phyloP scores from a whole-genome alignment of 2,888 invertebrate species.

The Parelbella ahira region DNA sequence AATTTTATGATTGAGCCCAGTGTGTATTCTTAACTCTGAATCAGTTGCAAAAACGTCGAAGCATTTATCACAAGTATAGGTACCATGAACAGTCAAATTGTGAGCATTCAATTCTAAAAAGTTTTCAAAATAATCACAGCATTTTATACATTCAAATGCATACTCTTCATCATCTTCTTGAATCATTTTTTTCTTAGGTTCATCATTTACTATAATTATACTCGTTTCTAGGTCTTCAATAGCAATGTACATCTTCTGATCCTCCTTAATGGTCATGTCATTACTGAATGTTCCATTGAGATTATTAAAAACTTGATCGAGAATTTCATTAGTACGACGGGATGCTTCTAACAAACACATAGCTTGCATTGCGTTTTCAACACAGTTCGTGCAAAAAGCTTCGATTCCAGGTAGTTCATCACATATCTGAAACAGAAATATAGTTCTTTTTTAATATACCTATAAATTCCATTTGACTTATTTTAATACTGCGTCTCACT shows the following conservation, averaged over 20 bases:
- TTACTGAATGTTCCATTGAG: constrained; percentile 41
- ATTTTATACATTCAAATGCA: constrained; percentile 41
- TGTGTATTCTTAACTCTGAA: constrained; percentile 40
- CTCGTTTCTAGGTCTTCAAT: constrained; percentile 45
- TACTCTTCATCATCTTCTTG: constrained; percentile 19
- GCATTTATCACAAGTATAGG: constrained; percentile 52
- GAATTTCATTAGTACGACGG: constrained; percentile 40
- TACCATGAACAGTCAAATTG: constrained; percentile 41
- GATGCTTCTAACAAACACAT: constrained; percentile 48
- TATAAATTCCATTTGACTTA: not conserved
- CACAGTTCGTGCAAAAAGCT: constrained; percentile 56
- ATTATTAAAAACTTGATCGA: constrained; percentile 50
- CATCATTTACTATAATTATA: constrained; percentile 43
- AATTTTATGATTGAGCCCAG: constrained; percentile 36
- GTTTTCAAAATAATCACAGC: constrained; percentile 40
- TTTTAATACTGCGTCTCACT: constrained; percentile 24
- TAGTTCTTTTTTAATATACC: not conserved
- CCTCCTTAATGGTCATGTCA: constrained; percentile 35
- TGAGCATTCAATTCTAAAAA: constrained; percentile 45
- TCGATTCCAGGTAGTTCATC: constrained; percentile 57
- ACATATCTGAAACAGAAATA: constrained; percentile 45
- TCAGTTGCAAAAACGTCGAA: constrained; percentile 39
- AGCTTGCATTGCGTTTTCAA: constrained; percentile 43
- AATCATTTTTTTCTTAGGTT: constrained; percentile 27
- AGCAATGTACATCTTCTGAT: constrained; percentile 48